These are phyloP conservation scores for Pammene fasciana DNA, from an alignment of 2,888 invertebrate genomes.

Conservation along the genomic window DNA sequence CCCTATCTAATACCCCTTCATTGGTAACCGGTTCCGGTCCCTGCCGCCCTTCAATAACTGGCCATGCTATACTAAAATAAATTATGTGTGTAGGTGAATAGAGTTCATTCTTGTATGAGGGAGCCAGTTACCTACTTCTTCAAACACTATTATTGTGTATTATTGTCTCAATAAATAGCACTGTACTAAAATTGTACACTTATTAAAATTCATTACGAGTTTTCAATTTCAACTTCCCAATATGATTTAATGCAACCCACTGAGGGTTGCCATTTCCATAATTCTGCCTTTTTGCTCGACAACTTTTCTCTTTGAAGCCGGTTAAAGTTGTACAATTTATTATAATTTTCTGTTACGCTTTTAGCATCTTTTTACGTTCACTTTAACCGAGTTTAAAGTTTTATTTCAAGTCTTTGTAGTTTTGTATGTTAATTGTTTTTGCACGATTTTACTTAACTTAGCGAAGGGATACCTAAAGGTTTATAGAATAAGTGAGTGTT, in stretches of 20 bases:
- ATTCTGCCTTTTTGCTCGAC: constrained; percentile 47
- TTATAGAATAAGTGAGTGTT: no score
- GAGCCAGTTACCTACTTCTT: no score
- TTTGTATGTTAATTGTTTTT: constrained; percentile 7
- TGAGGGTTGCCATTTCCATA: constrained; percentile 47
- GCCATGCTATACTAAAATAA: no score
- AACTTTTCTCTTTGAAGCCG: constrained; percentile 26
- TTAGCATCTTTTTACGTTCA: constrained; percentile 9
- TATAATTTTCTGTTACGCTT: constrained; percentile 29
- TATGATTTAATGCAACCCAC: constrained; percentile 32
- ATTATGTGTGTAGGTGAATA: no score
- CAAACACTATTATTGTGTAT: no score
- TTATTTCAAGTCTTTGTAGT: neutral
- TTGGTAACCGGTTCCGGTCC: no score
- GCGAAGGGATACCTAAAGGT: no score
- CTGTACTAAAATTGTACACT: neutral
- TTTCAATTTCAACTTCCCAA: constrained; percentile 44
- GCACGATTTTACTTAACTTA: no score
- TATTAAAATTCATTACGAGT: constrained; percentile 30
- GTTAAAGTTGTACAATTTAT: constrained; percentile 31
- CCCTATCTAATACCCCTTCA: no score
- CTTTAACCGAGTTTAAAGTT: neutral
- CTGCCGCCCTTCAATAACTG: no score
- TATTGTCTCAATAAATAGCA: no score
- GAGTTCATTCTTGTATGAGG: no score